phyloP scores from a whole-genome alignment of 92 coral and sea anemone genomes.

The Pocillopora meandrina region DNA sequence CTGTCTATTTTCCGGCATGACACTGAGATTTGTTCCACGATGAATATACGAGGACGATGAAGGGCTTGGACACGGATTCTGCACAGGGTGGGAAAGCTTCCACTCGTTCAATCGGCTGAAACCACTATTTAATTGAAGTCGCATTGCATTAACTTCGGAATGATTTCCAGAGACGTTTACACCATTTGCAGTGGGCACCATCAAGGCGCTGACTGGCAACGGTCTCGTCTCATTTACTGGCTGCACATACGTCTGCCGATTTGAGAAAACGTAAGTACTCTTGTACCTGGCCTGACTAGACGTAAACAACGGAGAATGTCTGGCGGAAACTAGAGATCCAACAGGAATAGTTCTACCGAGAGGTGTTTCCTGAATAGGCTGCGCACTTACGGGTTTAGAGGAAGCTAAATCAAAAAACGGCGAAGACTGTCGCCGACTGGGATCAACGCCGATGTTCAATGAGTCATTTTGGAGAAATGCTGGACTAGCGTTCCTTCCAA shows the following conservation, averaged over 20 bases:
- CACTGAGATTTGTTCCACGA: constrained; percentile 4
- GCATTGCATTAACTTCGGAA: background rate
- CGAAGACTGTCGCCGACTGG: constrained; percentile 14
- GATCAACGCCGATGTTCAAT: background rate
- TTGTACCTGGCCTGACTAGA: constrained; percentile 1
- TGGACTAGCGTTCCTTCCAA: background rate
- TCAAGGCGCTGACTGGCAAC: constrained; percentile 20
- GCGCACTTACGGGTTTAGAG: background rate
- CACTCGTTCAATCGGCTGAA: constrained; percentile 15
- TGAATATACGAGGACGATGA: constrained; percentile 2
- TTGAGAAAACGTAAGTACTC: constrained; percentile 38
- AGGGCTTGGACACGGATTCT: constrained; percentile 3
- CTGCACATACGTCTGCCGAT: constrained; percentile 24
- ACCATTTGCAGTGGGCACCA: background rate
- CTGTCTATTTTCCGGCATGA: background rate
- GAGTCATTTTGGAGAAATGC: background rate
- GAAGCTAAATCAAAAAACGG: constrained; percentile 4
- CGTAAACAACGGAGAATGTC: constrained; percentile 7
- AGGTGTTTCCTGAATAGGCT: constrained; percentile 16
- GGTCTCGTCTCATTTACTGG: constrained; percentile 16
- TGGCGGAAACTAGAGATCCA: background rate
- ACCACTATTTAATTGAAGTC: constrained; percentile 4
- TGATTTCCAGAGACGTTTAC: background rate
- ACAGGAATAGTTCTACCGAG: background rate
- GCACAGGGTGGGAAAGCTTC: background rate